Evolutionary conservation across 2,888 invertebrate genomes (phyloP).

Genomic region (Folsomia candida): DNA sequence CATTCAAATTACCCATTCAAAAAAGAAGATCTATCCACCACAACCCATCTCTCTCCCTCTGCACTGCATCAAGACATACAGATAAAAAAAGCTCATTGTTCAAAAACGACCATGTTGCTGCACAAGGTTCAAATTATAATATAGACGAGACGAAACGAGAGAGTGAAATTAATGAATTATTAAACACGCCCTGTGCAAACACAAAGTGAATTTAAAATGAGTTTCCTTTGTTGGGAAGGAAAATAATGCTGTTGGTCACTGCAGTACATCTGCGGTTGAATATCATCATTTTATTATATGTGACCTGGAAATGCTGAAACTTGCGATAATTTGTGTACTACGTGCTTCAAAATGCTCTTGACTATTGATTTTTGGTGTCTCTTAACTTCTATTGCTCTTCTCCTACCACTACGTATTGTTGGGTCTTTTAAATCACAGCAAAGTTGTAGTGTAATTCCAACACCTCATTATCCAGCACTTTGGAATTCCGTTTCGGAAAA

Average conservation of each 20-base stretch:
- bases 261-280: no score
- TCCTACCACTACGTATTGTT: no score
- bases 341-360: no score
- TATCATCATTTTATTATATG: no score
- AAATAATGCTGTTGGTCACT: not conserved
- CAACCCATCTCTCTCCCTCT: not conserved
- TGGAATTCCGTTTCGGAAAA: conserved; percentile 5
- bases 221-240: not conserved
- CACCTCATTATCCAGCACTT: conserved; percentile 2
- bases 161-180: not conserved
- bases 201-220: not conserved
- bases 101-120: not conserved
- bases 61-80: no score
- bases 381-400: not conserved
- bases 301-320: no score
- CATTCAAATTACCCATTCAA: not conserved
- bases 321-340: no score
- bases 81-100: not conserved
- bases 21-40: not conserved
- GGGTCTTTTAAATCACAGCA: not conserved
- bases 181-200: not conserved
- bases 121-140: no score
- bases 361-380: not conserved
- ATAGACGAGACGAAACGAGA: no score
- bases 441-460: no score